Evolutionary conservation across 2,888 invertebrate genomes (phyloP).

Genomic region (Drosophila falleni): DNA sequence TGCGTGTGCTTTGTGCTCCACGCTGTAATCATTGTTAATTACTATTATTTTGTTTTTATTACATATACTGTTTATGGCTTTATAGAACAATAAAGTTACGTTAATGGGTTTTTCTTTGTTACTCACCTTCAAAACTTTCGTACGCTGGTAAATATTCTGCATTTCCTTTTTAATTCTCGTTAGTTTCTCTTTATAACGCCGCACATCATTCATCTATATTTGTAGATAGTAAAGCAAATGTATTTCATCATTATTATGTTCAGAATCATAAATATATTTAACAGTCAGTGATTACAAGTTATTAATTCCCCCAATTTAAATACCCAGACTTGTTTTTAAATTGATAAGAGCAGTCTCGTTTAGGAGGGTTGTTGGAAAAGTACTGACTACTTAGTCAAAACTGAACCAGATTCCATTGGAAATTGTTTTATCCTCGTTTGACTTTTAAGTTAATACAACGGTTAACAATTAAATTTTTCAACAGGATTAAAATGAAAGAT

Average conservation of each 20-base stretch:
- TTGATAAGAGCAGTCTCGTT: not conserved
- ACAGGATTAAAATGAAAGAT: no score
- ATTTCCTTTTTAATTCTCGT: conserved; percentile 84
- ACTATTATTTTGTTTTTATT: conserved; percentile 31
- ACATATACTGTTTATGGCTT: conserved; percentile 21
- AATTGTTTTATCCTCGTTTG: no score
- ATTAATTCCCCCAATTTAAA: conserved; percentile 29
- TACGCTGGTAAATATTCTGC: conserved; percentile 83
- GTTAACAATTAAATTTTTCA: no score
- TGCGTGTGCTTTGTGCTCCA: conserved; percentile 54
- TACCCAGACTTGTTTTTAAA: conserved; percentile 11
- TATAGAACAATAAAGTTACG: conserved; percentile 53
- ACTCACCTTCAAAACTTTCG: conserved; percentile 83
- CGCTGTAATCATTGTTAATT: conserved; percentile 36
- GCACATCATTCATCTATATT: conserved; percentile 82
- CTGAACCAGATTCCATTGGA: no score
- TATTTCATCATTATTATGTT: conserved; percentile 6
- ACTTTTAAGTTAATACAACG: no score
- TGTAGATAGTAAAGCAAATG: conserved; percentile 1
- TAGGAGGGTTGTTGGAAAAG: not conserved
- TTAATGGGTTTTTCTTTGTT: conserved; percentile 31
- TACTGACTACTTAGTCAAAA: not conserved
- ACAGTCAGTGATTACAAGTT: conserved; percentile 16
- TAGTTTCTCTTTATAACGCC: conserved; percentile 83
- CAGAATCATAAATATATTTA: conserved; percentile 19